Conservation (phyloP, 2,888 invertebrate genomes). For the Ischnus inquisitorius region DNA sequence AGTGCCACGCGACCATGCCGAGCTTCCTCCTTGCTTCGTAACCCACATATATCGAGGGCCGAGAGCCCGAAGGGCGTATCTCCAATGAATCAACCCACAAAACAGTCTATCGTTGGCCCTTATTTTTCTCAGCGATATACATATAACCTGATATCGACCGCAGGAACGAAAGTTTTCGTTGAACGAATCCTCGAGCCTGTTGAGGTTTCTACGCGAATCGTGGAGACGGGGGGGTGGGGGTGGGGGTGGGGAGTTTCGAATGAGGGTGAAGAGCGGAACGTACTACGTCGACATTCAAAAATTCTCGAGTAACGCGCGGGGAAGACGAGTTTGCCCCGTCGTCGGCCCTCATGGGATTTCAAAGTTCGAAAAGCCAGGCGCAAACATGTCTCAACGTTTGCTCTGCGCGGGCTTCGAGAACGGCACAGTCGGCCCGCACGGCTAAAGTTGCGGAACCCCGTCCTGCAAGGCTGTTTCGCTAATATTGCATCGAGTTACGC, state of each 20-base stretch:
- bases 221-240: background rate
- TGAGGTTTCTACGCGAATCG: background rate
- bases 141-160: constrained; percentile 43
- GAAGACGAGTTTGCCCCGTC: background rate
- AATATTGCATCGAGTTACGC: too few relatives aligned
- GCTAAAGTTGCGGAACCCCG: too few relatives aligned
- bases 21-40: background rate
- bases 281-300: background rate
- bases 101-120: too few relatives aligned
- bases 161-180: constrained; percentile 49
- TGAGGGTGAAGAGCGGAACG: constrained; percentile 9
- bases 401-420: background rate
- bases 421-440: too few relatives aligned
- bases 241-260: background rate
- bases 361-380: constrained; percentile 33
- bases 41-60: background rate
- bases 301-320: too few relatives aligned
- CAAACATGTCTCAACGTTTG: constrained; percentile 20
- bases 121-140: constrained; percentile 2
- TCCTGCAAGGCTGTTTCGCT: too few relatives aligned
- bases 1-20: constrained; percentile 66
- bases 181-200: background rate
- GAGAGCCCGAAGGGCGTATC: too few relatives aligned
- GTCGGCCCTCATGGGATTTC: constrained; percentile 38
- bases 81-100: too few relatives aligned